A percentile compares a stretch with the other conserved stretches of the same genome.
These are phyloP conservation scores for Lepidurus couesii DNA, from an alignment of 1,140 invertebrate genomes.

Conservation along the genomic window DNA sequence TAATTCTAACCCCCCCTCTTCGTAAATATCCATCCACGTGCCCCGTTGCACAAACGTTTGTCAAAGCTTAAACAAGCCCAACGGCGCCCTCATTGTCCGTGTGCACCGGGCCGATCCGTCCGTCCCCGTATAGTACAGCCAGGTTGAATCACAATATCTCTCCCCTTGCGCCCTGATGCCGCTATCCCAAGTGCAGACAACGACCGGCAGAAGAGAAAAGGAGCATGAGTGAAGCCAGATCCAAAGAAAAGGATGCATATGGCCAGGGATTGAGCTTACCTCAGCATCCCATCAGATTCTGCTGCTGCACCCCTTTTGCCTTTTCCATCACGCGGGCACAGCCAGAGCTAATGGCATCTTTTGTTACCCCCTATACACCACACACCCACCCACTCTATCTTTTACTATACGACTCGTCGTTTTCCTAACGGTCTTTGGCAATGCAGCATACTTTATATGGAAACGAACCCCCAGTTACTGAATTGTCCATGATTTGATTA, in stretches of 20 bases:
- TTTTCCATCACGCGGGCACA: slow-evolving; percentile 16
- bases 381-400: not conserved
- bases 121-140: not conserved
- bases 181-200: not conserved
- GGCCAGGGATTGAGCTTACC: slow-evolving; percentile 20
- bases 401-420: not conserved
- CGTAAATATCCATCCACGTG: not conserved
- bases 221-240: not conserved
- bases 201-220: not conserved
- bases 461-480: slow-evolving; percentile 7
- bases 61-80: slow-evolving; percentile 19
- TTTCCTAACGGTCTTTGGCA: not conserved
- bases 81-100: slow-evolving; percentile 9
- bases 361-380: not conserved
- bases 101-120: slow-evolving; percentile 11
- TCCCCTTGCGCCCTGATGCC: slow-evolving; percentile 1
- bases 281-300: slow-evolving; percentile 21
- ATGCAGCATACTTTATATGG: not conserved
- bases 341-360: slow-evolving; percentile 21
- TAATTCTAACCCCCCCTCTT: not conserved
- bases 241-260: slow-evolving; percentile 6
- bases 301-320: slow-evolving; percentile 2
- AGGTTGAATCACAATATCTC: slow-evolving; percentile 15
- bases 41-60: slow-evolving; percentile 20
- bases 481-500: slow-evolving; percentile 11